Evolutionary conservation across 2,797 vertebrate genomes (phyloP).

Genomic region (Anomalospiza imberbis): DNA sequence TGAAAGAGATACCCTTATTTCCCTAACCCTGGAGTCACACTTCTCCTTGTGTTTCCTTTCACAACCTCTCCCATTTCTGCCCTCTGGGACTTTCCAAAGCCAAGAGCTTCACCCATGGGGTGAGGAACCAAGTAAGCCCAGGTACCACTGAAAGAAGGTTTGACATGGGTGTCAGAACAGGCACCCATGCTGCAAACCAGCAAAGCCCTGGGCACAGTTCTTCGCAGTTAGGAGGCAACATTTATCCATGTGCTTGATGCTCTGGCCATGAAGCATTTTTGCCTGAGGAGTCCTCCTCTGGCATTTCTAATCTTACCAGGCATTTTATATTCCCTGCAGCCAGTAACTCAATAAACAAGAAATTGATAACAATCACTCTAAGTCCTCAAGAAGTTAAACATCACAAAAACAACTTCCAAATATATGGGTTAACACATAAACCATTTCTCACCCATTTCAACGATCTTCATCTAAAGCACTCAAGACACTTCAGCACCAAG

Average conservation of each 20-base stretch:
- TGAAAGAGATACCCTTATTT: background rate
- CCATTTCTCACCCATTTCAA: background rate
- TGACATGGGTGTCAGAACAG: background rate
- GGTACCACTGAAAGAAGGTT: background rate
- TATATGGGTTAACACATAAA: background rate
- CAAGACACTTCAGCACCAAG: background rate
- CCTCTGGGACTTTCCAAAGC: background rate
- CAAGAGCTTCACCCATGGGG: background rate
- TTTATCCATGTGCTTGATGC: background rate
- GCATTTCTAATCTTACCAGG: background rate
- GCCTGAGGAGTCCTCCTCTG: background rate
- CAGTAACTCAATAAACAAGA: background rate
- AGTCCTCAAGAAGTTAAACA: background rate
- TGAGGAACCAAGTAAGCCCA: background rate
- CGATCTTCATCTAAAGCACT: background rate
- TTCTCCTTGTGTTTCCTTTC: background rate
- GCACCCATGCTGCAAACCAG: background rate
- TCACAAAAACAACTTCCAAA: background rate
- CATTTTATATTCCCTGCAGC: background rate
- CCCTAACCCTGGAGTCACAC: rapidly evolving
- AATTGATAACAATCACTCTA: background rate
- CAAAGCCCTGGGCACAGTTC: background rate
- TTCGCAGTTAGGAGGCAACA: background rate
- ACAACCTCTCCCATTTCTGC: background rate
- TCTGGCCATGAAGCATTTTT: background rate